Percentiles rank a stretch among this genome's conserved stretches.
These are phyloP conservation scores for Apeira syringaria DNA, from an alignment of 2,888 invertebrate species.

Conservation along the genomic window DNA sequence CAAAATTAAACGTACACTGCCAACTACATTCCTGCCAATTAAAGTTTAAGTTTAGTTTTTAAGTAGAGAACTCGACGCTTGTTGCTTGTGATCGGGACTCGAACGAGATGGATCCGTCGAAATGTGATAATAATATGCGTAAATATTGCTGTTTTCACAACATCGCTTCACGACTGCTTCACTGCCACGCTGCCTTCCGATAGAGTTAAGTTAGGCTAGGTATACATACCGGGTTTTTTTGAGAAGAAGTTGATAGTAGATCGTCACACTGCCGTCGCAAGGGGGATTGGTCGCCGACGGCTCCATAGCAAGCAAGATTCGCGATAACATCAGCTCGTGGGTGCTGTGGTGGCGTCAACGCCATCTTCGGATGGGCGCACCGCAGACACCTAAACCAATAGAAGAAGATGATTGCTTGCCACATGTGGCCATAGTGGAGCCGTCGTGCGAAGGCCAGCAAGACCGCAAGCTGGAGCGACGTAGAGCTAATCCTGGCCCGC, in stretches of 20 bases:
- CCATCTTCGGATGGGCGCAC: conserved; percentile 80
- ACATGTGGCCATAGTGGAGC: conserved; percentile 62
- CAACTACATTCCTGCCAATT: conserved; percentile 55
- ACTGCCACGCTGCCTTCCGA: conserved; percentile 63
- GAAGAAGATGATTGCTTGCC: conserved; percentile 71
- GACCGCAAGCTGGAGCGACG: conserved; percentile 67
- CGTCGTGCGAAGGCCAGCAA: conserved; percentile 47
- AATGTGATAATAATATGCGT: conserved; percentile 18
- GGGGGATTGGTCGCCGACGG: conserved; percentile 39
- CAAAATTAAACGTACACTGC: conserved; percentile 50
- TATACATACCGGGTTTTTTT: conserved; percentile 33
- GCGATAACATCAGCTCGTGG: conserved; percentile 77
- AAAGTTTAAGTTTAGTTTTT: conserved; percentile 48
- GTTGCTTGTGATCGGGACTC: conserved; percentile 53
- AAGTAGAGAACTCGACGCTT: conserved; percentile 59
- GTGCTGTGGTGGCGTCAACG: conserved; percentile 80
- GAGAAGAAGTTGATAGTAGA: conserved; percentile 39
- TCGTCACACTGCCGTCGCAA: conserved; percentile 40
- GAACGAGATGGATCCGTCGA: conserved; percentile 44
- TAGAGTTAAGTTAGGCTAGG: conserved; percentile 52
- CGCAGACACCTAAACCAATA: conserved; percentile 74
- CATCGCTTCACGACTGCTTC: conserved; percentile 60
- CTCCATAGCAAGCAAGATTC: conserved; percentile 66
- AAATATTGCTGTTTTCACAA: conserved; percentile 53
- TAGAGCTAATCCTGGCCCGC: conserved; percentile 52